Evolutionary conservation across 2,113 vertebrate species (phyloP).

Genomic region (Notarius lentiginosus): DNA sequence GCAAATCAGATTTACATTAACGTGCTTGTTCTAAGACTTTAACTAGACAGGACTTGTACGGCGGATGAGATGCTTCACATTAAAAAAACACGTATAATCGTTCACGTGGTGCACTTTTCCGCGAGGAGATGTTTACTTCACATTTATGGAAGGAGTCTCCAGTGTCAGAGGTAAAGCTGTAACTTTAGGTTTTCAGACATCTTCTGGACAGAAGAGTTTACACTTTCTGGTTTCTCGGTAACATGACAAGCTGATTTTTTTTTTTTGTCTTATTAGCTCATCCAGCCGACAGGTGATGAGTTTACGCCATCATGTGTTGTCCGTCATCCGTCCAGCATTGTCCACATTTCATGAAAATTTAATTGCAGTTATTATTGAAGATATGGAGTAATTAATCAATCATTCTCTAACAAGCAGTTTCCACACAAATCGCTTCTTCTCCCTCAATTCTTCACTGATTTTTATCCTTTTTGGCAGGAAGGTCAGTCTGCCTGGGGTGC

Average conservation of each 20-base stretch:
- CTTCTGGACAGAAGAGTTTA: background rate
- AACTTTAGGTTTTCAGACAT: background rate
- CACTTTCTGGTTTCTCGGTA: background rate
- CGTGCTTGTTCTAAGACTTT: background rate
- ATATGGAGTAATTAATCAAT: too few relatives aligned
- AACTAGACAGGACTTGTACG: background rate
- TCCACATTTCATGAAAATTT: too few relatives aligned
- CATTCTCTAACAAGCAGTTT: too few relatives aligned
- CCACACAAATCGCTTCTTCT: too few relatives aligned
- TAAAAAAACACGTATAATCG: background rate
- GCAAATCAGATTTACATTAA: background rate
- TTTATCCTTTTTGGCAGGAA: too few relatives aligned
- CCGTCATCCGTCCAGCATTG: too few relatives aligned
- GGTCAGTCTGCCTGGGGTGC: too few relatives aligned
- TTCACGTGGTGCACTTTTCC: background rate
- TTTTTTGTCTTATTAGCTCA: background rate
- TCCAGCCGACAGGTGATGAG: too few relatives aligned
- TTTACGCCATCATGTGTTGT: too few relatives aligned
- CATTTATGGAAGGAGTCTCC: background rate
- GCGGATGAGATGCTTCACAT: background rate
- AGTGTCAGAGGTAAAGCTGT: background rate
- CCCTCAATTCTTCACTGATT: too few relatives aligned
- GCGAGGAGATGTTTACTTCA: background rate
- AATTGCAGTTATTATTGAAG: too few relatives aligned
- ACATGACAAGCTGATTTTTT: background rate